Base-by-base conservation (phyloP, 2,113 vertebrate species). In the Apodemus sylvaticus region DNA sequence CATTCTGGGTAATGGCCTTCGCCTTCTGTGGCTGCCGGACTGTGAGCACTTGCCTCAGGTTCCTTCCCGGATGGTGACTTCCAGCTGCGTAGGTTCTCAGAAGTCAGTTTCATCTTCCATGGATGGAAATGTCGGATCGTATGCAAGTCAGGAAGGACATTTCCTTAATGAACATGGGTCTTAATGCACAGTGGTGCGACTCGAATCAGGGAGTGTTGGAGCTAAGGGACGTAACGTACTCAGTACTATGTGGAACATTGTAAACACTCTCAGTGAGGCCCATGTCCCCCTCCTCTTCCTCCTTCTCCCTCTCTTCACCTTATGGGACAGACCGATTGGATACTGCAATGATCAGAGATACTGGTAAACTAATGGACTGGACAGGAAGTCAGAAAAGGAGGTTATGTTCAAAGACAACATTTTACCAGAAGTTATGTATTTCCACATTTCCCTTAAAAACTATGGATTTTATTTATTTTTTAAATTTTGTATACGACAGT, bases 361-460 rank as follows among this genome's bases (percentile, higher is more conserved):
- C 39, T 48, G 31, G 19, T 83, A 85, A 76, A 78, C n/a, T 24
- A 53, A 45, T 51, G 24, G 51, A n/a, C 34, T 68, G 76, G 77
- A 58, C 66, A 66, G 85, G 88, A 85, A 92, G 76, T 60, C 58
- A 76, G 2, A 60, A 12, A 92, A 34, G n/a, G 70, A 60, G 48
- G 16, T 26, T 70, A 53, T 62, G 73, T 86, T 96, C 77, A 86
- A 68, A 87, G 73, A 53, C 0, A 60, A 31, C 60, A 42, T 20
- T 96, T 94, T 70, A n/a, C 17, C 42, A 68, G 60, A 94, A 85
- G 86, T 94, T 91, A 81, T 64, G 39, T 70, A 3, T 68, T 89
- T 74, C 51, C 42, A 89, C 0, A 73, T 90, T 76, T 95, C 48
- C 45, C 26, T 68, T 60, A 73, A 92, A 91, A 87, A 22, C 12